Percentiles rank a stretch among this genome's conserved stretches.
phyloP scores from a whole-genome alignment of 2,888 invertebrate genomes.

The Hipparchia semele region DNA sequence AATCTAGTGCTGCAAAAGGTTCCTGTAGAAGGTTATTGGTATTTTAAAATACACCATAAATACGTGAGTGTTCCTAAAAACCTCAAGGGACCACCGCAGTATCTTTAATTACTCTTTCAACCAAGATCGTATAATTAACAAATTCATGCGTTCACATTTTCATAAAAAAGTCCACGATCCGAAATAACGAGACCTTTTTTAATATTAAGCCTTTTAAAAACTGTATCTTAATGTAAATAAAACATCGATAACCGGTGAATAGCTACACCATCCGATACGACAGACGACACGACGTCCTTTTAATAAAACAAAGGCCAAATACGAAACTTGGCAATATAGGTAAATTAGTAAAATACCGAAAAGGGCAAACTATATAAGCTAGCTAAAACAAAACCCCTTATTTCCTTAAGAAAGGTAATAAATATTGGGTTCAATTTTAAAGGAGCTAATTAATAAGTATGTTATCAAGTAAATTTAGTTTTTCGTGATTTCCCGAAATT shows the following conservation, averaged over 20 bases:
- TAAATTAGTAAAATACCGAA: too few species aligned
- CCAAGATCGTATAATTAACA: conserved; percentile 10
- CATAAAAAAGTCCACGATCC: conserved; percentile 4
- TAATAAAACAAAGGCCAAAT: too few species aligned
- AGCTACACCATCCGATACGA: not conserved
- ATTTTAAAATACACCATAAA: not conserved
- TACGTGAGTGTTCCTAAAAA: not conserved
- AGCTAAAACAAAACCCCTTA: too few species aligned
- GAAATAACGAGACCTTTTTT: conserved; percentile 2
- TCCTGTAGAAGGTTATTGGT: too few species aligned
- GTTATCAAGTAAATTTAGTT: too few species aligned
- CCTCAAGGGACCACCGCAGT: conserved; percentile 5
- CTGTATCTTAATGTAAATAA: conserved; percentile 12
- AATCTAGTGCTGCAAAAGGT: too few species aligned
- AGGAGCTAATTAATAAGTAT: too few species aligned
- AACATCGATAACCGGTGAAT: not conserved
- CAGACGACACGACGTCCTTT: not conserved
- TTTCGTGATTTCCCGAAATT: too few species aligned
- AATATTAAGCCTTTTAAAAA: conserved; percentile 5
- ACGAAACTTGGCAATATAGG: too few species aligned
- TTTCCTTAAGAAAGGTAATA: too few species aligned
- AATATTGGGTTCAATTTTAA: too few species aligned
- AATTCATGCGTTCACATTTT: conserved; percentile 13
- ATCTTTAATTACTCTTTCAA: not conserved
- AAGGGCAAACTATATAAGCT: too few species aligned